Evolutionary conservation across 2,888 invertebrate species (phyloP), one percentile per base, ranked within the genome.

Genomic region (Papilio demoleus): DNA sequence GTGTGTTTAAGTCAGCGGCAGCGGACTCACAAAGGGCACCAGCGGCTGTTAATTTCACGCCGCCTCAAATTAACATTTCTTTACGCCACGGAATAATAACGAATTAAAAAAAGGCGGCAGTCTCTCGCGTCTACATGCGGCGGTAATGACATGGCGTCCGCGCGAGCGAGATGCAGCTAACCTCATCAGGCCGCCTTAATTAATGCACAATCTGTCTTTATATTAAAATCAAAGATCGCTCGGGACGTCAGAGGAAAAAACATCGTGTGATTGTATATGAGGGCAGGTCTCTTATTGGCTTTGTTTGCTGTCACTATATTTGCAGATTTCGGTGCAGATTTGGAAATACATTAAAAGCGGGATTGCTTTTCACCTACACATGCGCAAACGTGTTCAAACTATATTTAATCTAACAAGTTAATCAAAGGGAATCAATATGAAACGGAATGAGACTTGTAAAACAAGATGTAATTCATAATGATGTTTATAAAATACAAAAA

Each of bases 31-130:
- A 92, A 93, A 93, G 90, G 88, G 85, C 87, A 81, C 83, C 88
- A 83, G 88, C 91, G 88, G 88, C 90, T 92, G 89, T 93, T 93
- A 93, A 93, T 93, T 93, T 93, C 93, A 93, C 93, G 93, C 91
- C 84, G 90, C 87, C 88, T 93, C 92, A 88, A 93, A 93, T 93
- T 93, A 93, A 93, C 93, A 93, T 93, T 93, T 93, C 93, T 93
- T 92, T 92, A 92, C 92, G 92, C 92, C 91, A 91, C 88, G 88
- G 87, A 90, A 91, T 92, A 92, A 92, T 92, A 89, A 92, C 88
- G 88, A 92, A 92, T 92, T 92, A 92, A 92, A 92, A 85, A 87
- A 92, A 91, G 87, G 85, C 82, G 74, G 77, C 75, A 76, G 78
- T 74, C 75, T 87, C 91, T 89, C 87, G 87, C 84, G 84, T 87